Percentiles rank a stretch among this genome's conserved stretches.
These are phyloP conservation scores for Megastigmus dorsalis DNA, from an alignment of 2,888 invertebrate genomes.

Conservation along the genomic window DNA sequence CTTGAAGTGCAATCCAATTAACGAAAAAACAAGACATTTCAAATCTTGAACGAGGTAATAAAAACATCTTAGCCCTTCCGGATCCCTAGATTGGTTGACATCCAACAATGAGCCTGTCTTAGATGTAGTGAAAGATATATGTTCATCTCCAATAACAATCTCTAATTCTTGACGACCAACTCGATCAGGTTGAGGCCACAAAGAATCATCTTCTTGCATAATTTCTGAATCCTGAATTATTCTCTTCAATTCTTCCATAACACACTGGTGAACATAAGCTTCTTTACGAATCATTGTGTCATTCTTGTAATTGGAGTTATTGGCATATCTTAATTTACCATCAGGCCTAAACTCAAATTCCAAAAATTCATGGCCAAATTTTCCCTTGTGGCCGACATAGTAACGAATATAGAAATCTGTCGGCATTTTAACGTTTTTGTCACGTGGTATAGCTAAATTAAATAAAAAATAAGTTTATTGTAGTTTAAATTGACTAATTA, in stretches of 20 bases:
- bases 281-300: slow-evolving; percentile 99
- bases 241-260: slow-evolving; percentile 97
- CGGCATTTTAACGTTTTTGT: slow-evolving; percentile 60
- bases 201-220: slow-evolving; percentile 92
- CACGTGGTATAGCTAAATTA: too few relatives aligned
- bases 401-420: slow-evolving; percentile 82
- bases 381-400: slow-evolving; percentile 99
- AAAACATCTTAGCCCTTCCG: slow-evolving; percentile 97
- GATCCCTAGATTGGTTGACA: slow-evolving; percentile 98
- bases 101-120: slow-evolving; percentile 99
- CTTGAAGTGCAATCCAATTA: slow-evolving; percentile 99
- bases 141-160: slow-evolving; percentile 99
- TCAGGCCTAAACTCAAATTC: slow-evolving; percentile 99
- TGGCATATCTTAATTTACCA: slow-evolving; percentile 98
- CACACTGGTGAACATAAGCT: slow-evolving; percentile 96
- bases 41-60: slow-evolving; percentile 99
- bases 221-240: slow-evolving; percentile 98
- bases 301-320: slow-evolving; percentile 99
- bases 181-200: slow-evolving; percentile 92
- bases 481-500: neutral
- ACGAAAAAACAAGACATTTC: slow-evolving; percentile 98
- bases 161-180: slow-evolving; percentile 95
- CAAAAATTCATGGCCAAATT: slow-evolving; percentile 99
- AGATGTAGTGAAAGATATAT: slow-evolving; percentile 99
- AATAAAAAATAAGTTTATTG: too few relatives aligned